Percentiles rank a stretch among this genome's conserved stretches.
Evolutionary conservation across 2,113 vertebrate species (phyloP).

Genomic region (Dicerorhinus sumatrensis): DNA sequence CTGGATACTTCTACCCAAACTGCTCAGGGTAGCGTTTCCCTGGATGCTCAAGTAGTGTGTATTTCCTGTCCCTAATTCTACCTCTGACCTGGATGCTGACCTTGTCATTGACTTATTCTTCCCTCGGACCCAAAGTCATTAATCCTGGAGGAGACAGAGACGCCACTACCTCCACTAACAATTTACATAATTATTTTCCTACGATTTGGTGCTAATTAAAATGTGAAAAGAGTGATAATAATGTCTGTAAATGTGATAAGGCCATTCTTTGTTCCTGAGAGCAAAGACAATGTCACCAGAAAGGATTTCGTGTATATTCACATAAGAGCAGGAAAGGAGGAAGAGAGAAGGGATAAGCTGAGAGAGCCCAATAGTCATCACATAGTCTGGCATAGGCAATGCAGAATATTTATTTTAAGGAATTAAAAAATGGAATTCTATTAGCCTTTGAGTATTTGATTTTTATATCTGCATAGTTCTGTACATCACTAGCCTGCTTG

Average conservation of each 20-base stretch:
- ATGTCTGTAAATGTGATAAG: constrained; percentile 11
- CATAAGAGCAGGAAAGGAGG: background rate
- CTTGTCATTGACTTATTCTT: constrained; percentile 44
- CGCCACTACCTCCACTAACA: background rate
- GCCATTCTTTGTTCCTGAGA: constrained; percentile 41
- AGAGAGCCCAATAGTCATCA: background rate
- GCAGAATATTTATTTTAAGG: background rate
- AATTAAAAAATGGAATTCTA: background rate
- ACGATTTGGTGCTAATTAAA: constrained; percentile 60
- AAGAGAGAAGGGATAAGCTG: background rate
- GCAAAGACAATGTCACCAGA: background rate
- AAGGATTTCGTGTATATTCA: background rate
- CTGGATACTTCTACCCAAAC: background rate
- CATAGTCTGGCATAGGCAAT: background rate
- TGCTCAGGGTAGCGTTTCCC: background rate
- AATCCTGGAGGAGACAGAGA: constrained; percentile 21
- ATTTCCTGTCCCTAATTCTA: background rate
- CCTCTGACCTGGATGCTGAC: background rate
- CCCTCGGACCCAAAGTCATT: background rate
- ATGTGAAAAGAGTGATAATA: constrained; percentile 21
- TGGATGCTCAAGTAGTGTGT: background rate
- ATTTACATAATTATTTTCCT: constrained; percentile 46
- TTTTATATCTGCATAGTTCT: background rate
- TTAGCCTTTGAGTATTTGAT: background rate
- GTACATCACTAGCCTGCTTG: background rate